Percentiles rank a stretch among this genome's conserved stretches.
Evolutionary conservation across 1,140 invertebrate genomes (phyloP).

Genomic region (Caenorhabditis brenneri): DNA sequence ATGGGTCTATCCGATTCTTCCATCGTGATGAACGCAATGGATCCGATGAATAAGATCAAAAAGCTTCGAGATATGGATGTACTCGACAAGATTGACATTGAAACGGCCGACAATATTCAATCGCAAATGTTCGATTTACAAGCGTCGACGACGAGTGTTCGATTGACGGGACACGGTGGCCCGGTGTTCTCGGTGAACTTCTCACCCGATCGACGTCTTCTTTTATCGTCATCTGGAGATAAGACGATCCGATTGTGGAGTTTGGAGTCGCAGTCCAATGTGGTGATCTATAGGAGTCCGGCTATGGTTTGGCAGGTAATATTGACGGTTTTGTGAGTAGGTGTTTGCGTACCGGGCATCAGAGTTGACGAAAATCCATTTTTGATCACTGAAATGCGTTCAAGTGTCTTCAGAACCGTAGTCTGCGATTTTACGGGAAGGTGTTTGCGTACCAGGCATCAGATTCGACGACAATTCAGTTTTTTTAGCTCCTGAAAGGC

Average conservation of each 20-base stretch:
- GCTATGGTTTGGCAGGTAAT: constrained; percentile 53
- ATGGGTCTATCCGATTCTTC: constrained; percentile 87
- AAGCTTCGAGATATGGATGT: constrained; percentile 49
- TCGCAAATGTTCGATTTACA: not conserved
- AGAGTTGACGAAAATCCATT: no score
- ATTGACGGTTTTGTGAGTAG: constrained; percentile 50
- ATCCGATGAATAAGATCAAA: constrained; percentile 54
- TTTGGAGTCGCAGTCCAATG: constrained; percentile 90
- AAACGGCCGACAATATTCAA: not conserved
- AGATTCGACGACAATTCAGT: no score
- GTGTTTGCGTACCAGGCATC: no score
- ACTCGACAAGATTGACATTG: constrained; percentile 44
- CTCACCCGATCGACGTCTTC: constrained; percentile 84
- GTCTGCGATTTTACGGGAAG: no score
- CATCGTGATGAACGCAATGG: constrained; percentile 79
- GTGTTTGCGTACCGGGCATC: no score
- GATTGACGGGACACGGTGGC: constrained; percentile 84
- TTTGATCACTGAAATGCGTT: no score
- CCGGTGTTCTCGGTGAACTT: constrained; percentile 89
- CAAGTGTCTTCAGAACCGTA: no score
- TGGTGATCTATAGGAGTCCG: constrained; percentile 79
- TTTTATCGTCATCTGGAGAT: constrained; percentile 92
- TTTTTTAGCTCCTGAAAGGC: no score
- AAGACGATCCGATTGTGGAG: constrained; percentile 93
- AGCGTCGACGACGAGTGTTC: not conserved